Conservation (phyloP, 2,797 vertebrate genomes). For the Pseudochirops cupreus region DNA sequence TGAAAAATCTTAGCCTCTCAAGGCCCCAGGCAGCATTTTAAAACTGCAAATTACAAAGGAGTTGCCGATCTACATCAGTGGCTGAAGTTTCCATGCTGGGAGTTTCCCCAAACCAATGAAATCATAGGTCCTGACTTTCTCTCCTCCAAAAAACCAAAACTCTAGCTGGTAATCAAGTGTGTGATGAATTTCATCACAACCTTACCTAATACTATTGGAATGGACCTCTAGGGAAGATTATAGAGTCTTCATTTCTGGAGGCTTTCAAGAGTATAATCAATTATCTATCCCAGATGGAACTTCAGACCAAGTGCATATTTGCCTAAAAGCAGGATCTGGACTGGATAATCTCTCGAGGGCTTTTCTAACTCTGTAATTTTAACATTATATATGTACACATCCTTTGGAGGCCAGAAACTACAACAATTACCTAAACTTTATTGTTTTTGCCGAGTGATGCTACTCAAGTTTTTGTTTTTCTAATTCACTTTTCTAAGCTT, state of each 20-base stretch:
- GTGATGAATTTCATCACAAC: constrained; percentile 30
- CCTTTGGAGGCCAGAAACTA: constrained; percentile 58
- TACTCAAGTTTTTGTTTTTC: neutral
- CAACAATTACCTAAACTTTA: constrained; percentile 58
- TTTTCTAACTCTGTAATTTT: constrained; percentile 44
- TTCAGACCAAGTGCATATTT: constrained; percentile 26
- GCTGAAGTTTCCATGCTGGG: neutral
- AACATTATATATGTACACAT: constrained; percentile 37
- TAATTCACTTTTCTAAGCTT: constrained; percentile 38
- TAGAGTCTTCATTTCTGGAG: neutral
- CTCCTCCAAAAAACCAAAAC: neutral
- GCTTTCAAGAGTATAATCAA: constrained; percentile 36
- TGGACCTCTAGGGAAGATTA: constrained; percentile 8
- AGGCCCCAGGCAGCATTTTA: neutral
- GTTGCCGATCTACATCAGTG: neutral
- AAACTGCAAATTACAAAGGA: neutral
- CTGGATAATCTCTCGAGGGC: constrained; percentile 20
- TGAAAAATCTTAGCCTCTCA: neutral
- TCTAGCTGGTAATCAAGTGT: constrained; percentile 44
- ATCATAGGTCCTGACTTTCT: neutral
- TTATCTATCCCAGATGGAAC: constrained; percentile 37
- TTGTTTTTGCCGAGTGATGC: constrained; percentile 43
- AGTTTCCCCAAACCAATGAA: neutral
- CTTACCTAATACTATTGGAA: constrained; percentile 32
- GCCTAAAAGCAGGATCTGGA: constrained; percentile 39